A percentile compares a stretch with the other conserved stretches of the same genome.
Conservation (phyloP, 2,113 vertebrate genomes). For the Macrotis lagotis region DNA sequence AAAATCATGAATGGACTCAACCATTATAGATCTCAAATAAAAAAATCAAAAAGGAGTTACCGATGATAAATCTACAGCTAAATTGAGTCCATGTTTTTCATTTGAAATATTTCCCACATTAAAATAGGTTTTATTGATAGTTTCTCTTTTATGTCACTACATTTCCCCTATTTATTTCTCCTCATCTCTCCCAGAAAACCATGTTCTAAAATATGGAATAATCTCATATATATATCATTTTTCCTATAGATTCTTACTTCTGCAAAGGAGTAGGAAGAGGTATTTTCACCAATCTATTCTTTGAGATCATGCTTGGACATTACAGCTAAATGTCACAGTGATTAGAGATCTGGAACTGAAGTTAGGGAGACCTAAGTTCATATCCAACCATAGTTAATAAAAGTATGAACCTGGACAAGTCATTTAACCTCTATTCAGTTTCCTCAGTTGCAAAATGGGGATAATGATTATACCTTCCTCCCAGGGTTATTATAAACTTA, state of each 20-base stretch:
- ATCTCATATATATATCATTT: not conserved
- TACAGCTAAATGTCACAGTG: not conserved
- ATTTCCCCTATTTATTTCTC: not conserved
- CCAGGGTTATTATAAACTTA: not conserved
- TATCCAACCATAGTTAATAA: not conserved
- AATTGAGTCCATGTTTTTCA: not conserved
- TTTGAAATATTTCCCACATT: not conserved
- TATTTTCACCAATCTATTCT: not conserved
- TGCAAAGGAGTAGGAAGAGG: not conserved
- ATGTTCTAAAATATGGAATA: not conserved
- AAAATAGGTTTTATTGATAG: conserved; percentile 16
- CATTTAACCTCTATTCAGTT: not conserved
- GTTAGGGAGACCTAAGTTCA: not conserved
- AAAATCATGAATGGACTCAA: no score
- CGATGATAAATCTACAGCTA: not conserved
- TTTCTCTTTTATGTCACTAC: not conserved
- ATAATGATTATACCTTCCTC: not conserved
- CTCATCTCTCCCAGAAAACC: not conserved
- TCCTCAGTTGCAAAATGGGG: not conserved
- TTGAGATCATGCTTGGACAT: not conserved
- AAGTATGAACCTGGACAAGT: not conserved
- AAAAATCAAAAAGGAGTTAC: not conserved
- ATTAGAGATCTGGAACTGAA: not conserved
- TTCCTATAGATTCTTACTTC: not conserved
- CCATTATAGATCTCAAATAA: not conserved